phyloP scores from a whole-genome alignment of 2,113 vertebrate species.

The Tretioscincus oriximinensis region DNA sequence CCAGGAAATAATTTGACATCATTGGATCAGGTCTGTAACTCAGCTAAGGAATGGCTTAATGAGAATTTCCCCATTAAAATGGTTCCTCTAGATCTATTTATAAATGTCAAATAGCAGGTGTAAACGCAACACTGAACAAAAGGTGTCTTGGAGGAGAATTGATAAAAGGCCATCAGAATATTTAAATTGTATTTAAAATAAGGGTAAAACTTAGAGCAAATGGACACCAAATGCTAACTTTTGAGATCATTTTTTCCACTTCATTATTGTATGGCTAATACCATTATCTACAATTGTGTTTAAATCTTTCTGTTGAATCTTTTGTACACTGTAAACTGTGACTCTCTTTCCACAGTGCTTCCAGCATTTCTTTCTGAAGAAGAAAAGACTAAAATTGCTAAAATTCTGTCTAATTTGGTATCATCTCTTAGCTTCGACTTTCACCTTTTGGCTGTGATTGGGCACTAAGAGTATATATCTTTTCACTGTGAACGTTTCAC shows the following conservation, averaged over 20 bases:
- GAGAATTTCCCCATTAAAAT: constrained; percentile 33
- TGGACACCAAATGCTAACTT: background rate
- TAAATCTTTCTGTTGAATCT: background rate
- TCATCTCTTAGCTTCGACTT: background rate
- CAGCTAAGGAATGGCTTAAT: constrained; percentile 36
- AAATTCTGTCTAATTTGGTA: background rate
- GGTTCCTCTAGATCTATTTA: constrained; percentile 30
- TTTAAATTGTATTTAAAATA: constrained; percentile 14
- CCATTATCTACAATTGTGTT: background rate
- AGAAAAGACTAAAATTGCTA: background rate
- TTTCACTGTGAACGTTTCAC: background rate
- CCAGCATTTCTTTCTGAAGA: background rate
- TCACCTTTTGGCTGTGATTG: background rate
- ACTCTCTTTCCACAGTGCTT: constrained; percentile 14
- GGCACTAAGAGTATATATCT: background rate
- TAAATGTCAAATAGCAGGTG: constrained; percentile 46
- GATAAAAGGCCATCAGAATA: background rate
- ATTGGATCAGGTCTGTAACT: constrained; percentile 30
- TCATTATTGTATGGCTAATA: background rate
- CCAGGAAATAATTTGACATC: constrained; percentile 44
- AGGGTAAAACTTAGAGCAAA: background rate
- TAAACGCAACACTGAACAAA: constrained; percentile 41
- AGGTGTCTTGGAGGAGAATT: constrained; percentile 34
- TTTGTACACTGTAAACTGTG: constrained; percentile 10
- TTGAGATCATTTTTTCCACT: background rate